Percentiles rank a stretch among this genome's conserved stretches.
Evolutionary conservation across 2,113 vertebrate species (phyloP).

Genomic region (Scolopax mira): DNA sequence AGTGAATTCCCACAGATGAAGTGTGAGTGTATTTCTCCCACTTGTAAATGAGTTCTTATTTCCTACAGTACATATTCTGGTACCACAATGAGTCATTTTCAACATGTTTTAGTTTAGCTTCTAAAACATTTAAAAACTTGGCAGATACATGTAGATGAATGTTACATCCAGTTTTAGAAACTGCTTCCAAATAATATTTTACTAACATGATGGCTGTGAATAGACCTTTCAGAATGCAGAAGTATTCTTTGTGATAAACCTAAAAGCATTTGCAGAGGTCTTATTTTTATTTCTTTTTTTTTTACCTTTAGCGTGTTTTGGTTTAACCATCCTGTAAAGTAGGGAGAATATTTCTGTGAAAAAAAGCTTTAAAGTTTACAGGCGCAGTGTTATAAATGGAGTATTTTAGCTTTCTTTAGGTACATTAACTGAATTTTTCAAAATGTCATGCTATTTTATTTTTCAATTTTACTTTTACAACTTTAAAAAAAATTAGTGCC

Average conservation of each 20-base stretch:
- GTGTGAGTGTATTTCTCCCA: constrained; percentile 78
- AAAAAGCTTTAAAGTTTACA: background rate
- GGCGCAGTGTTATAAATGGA: background rate
- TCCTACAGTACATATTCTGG: constrained; percentile 74
- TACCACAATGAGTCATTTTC: constrained; percentile 76
- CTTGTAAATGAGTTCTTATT: constrained; percentile 81
- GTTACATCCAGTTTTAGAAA: constrained; percentile 70
- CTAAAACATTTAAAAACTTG: constrained; percentile 77
- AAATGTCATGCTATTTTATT: background rate
- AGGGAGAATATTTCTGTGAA: background rate
- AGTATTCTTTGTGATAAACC: constrained; percentile 19
- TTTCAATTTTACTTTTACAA: background rate
- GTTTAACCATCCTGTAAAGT: background rate
- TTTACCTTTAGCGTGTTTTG: background rate
- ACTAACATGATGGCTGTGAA: constrained; percentile 44
- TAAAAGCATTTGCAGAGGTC: background rate
- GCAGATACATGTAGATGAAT: constrained; percentile 69
- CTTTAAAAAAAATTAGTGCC: background rate
- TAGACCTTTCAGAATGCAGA: constrained; percentile 64
- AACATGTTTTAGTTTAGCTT: constrained; percentile 78
- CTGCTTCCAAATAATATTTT: constrained; percentile 66
- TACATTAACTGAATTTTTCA: background rate
- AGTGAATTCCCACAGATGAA: constrained; percentile 77
- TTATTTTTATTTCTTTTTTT: background rate
- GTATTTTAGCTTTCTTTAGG: background rate